These are phyloP conservation scores for Mormyrus iriodes DNA, from an alignment of 2,113 vertebrate genomes.

Conservation along the genomic window DNA sequence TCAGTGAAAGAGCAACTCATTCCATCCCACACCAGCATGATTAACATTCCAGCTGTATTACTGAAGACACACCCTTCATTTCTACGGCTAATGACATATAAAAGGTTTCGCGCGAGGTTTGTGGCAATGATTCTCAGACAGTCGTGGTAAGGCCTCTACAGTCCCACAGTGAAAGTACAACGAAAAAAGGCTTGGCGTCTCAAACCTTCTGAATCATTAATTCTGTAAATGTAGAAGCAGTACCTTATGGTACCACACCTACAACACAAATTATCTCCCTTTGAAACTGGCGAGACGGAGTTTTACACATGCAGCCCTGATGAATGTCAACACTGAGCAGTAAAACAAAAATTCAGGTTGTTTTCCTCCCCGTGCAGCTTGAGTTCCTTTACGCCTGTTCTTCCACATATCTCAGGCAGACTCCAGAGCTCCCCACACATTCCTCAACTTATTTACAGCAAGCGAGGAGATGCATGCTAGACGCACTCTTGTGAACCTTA, in stretches of 20 bases:
- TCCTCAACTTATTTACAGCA: not conserved
- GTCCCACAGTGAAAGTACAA: not conserved
- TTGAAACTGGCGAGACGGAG: not conserved
- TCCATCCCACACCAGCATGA: not conserved
- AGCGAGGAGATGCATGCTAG: not conserved
- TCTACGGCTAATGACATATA: not conserved
- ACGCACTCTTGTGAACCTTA: not conserved
- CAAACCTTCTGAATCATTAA: not conserved
- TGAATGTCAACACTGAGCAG: not conserved
- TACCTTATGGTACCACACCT: not conserved
- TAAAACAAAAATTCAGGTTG: not conserved
- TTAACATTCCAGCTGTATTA: constrained; percentile 9
- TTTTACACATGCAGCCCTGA: not conserved
- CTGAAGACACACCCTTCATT: not conserved
- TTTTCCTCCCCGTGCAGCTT: not conserved
- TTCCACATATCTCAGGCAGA: not conserved
- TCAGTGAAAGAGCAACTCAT: not conserved
- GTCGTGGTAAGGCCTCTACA: not conserved
- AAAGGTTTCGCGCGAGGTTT: not conserved
- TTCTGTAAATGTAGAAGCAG: not conserved
- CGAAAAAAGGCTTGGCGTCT: not conserved
- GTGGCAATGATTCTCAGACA: no score
- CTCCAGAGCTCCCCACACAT: not conserved
- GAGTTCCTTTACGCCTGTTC: not conserved
- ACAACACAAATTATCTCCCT: not conserved